These are phyloP conservation scores for Prunella fulvescens DNA, from an alignment of 2,113 vertebrate genomes.

Conservation along the genomic window DNA sequence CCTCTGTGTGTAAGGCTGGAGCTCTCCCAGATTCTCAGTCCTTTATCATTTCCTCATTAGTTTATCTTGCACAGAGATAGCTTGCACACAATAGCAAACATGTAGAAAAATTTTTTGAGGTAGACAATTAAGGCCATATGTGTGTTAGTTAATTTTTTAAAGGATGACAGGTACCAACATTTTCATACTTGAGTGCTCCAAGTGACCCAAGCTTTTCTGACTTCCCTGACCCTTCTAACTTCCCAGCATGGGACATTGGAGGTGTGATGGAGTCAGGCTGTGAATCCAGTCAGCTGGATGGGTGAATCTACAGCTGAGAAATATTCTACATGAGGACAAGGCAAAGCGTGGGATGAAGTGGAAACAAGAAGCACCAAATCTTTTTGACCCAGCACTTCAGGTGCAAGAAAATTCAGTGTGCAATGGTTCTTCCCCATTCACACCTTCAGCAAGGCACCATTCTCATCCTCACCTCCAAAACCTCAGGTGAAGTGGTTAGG, in stretches of 20 bases:
- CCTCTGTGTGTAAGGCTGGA: neutral
- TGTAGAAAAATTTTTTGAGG: neutral
- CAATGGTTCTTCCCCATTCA: accelerated
- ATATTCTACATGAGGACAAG: neutral
- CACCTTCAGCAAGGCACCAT: neutral
- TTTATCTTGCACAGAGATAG: neutral
- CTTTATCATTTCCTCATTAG: neutral
- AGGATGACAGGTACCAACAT: neutral
- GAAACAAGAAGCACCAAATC: neutral
- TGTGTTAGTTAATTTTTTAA: neutral
- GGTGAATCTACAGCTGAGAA: neutral
- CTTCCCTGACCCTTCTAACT: neutral
- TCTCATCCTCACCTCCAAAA: neutral
- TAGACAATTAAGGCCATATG: neutral
- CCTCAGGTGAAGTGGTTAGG: neutral
- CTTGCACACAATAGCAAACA: neutral
- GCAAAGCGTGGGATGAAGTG: neutral
- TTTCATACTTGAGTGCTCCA: neutral
- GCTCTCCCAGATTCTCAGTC: neutral
- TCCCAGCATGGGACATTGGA: accelerated
- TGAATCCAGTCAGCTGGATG: neutral
- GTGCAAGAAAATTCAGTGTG: neutral
- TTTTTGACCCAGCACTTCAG: neutral
- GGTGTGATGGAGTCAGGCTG: neutral
- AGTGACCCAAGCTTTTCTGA: neutral